These are phyloP conservation scores for Tapera naevia DNA, from an alignment of 2,797 vertebrate species.

Conservation along the genomic window DNA sequence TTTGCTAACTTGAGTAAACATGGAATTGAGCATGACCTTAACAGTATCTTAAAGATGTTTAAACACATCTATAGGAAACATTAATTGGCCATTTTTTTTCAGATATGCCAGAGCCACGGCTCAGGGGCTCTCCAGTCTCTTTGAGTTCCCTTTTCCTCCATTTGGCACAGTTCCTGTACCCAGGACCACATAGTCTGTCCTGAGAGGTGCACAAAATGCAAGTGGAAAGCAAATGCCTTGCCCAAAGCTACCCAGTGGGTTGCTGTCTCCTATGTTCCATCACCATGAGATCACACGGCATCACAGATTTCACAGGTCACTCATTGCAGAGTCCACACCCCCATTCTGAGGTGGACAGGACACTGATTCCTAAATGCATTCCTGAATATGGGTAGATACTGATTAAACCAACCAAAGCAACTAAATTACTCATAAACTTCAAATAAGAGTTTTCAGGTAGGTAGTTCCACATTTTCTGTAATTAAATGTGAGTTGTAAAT, in stretches of 20 bases:
- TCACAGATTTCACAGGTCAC: neutral
- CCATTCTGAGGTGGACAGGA: rapidly evolving
- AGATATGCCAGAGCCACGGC: neutral
- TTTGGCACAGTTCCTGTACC: rapidly evolving
- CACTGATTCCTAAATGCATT: neutral
- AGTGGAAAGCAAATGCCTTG: neutral
- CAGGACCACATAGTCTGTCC: rapidly evolving
- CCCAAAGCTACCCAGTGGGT: neutral
- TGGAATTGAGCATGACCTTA: neutral
- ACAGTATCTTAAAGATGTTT: neutral
- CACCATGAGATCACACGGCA: rapidly evolving
- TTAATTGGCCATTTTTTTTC: neutral
- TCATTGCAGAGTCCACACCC: rapidly evolving
- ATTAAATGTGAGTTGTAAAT: neutral
- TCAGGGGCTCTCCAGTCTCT: neutral
- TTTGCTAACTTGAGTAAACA: neutral
- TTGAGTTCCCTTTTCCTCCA: neutral
- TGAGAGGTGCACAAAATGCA: neutral
- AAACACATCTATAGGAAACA: neutral
- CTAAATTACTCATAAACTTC: neutral
- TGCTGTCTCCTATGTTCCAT: rapidly evolving
- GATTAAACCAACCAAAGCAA: neutral
- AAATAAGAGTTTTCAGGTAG: neutral
- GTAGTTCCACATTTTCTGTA: neutral
- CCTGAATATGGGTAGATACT: neutral